Evolutionary conservation across 2,797 vertebrate genomes (phyloP).

Genomic region (Chelon labrosus): DNA sequence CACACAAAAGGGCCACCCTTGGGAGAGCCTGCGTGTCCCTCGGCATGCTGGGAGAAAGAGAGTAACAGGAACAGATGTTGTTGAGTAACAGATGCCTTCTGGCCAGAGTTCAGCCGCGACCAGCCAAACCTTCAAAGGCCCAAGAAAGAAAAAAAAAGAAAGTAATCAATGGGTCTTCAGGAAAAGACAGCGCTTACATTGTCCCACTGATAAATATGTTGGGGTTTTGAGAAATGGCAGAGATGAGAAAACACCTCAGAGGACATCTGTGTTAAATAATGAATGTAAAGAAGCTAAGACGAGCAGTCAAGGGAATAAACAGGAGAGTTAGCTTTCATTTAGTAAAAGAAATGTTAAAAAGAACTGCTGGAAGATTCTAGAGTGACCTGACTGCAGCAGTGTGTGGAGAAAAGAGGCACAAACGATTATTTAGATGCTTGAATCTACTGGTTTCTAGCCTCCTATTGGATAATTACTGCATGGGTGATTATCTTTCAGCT

Average conservation of each 20-base stretch:
- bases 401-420: too few relatives aligned
- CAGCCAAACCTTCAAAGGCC: conserved; percentile 78
- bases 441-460: too few relatives aligned
- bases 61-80: conserved; percentile 87
- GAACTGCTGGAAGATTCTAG: too few relatives aligned
- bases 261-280: conserved; percentile 1
- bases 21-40: conserved; percentile 81
- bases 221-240: conserved; percentile 22
- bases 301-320: too few relatives aligned
- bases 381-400: too few relatives aligned
- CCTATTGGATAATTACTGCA: too few relatives aligned
- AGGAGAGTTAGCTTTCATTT: too few relatives aligned
- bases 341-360: too few relatives aligned
- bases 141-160: conserved; percentile 51
- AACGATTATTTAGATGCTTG: too few relatives aligned
- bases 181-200: conserved; percentile 42
- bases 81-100: conserved; percentile 85
- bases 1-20: conserved; percentile 83
- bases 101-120: conserved; percentile 77
- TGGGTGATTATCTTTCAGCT: too few relatives aligned
- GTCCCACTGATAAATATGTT: conserved; percentile 26
- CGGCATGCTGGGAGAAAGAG: conserved; percentile 83
- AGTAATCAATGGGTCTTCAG: conserved; percentile 54
- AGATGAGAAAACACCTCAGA: conserved; percentile 15
- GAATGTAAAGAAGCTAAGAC: neutral